Evolutionary conservation across 1,140 invertebrate genomes (phyloP).

Genomic region (Drosophila pseudoobscura): DNA sequence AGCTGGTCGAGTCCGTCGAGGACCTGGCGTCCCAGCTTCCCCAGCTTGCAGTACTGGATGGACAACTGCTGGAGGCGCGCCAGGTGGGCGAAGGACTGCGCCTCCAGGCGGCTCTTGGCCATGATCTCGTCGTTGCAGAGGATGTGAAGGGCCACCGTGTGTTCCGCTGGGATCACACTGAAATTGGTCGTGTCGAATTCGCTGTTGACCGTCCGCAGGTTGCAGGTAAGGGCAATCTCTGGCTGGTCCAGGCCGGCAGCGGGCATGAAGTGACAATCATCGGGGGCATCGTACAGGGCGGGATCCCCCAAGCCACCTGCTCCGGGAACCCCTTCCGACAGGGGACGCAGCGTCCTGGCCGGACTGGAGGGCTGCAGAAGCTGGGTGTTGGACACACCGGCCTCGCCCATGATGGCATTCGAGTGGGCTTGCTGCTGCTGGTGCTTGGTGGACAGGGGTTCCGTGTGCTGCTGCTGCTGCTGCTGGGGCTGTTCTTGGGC

Average conservation of each 20-base stretch:
- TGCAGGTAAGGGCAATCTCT: slow-evolving; percentile 91
- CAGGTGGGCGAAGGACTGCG: slow-evolving; percentile 91
- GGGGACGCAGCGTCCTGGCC: slow-evolving; percentile 52
- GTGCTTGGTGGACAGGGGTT: slow-evolving; percentile 41
- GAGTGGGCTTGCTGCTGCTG: slow-evolving; percentile 66
- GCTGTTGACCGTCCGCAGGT: slow-evolving; percentile 90
- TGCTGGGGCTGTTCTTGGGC: slow-evolving; percentile 33
- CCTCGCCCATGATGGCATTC: slow-evolving; percentile 80
- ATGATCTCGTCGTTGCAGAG: slow-evolving; percentile 90
- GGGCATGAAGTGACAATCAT: slow-evolving; percentile 87
- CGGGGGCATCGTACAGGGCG: slow-evolving; percentile 89
- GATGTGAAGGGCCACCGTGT: slow-evolving; percentile 91
- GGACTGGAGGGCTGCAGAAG: slow-evolving; percentile 61
- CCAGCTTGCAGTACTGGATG: slow-evolving; percentile 93
- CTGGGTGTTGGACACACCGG: slow-evolving; percentile 72
- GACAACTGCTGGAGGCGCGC: slow-evolving; percentile 90
- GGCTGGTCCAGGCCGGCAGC: slow-evolving; percentile 80
- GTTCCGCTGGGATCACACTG: slow-evolving; percentile 92
- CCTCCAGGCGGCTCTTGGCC: slow-evolving; percentile 89
- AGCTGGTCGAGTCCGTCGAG: slow-evolving; percentile 90
- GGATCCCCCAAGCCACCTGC: slow-evolving; percentile 43
- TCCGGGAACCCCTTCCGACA: slow-evolving; percentile 19
- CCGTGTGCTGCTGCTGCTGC: slow-evolving; percentile 33
- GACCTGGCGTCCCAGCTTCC: slow-evolving; percentile 89
- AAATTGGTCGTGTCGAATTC: slow-evolving; percentile 94